A percentile compares a stretch with the other conserved stretches of the same genome.
phyloP scores from a whole-genome alignment of 2,888 invertebrate genomes.

The Sericinus montela region DNA sequence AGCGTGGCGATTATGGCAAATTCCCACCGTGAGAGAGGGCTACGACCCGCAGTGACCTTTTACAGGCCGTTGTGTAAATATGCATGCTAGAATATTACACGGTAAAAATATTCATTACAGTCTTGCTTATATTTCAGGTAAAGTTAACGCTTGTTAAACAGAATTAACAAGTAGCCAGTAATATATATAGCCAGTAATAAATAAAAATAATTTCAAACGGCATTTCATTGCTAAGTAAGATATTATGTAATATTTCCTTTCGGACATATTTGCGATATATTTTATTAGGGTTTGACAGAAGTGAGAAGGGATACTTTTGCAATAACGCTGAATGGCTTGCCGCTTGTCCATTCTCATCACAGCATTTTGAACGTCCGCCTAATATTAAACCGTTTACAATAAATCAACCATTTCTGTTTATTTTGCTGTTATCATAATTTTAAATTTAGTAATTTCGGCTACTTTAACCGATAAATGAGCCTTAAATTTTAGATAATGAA shows the following conservation, averaged over 20 bases:
- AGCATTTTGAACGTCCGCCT: slow-evolving; percentile 38
- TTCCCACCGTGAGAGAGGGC: too few species aligned
- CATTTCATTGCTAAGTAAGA: slow-evolving; percentile 7
- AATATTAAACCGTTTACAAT: slow-evolving; percentile 29
- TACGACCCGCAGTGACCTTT: too few species aligned
- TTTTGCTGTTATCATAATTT: background rate
- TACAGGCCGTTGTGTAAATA: too few species aligned
- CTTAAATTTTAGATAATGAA: too few species aligned
- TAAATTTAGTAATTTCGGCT: too few species aligned
- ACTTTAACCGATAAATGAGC: too few species aligned
- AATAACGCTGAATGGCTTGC: slow-evolving; percentile 33
- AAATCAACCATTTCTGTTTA: slow-evolving; percentile 24
- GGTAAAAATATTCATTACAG: too few species aligned
- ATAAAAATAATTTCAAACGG: background rate
- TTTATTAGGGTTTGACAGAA: slow-evolving; percentile 44
- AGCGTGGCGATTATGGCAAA: too few species aligned
- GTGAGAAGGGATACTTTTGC: slow-evolving; percentile 40
- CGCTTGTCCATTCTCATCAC: slow-evolving; percentile 35
- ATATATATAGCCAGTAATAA: background rate
- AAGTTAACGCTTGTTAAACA: too few species aligned
- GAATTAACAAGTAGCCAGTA: too few species aligned
- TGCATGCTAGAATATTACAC: too few species aligned
- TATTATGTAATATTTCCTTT: slow-evolving; percentile 14
- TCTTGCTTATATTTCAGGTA: too few species aligned
- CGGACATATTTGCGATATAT: slow-evolving; percentile 23